These are phyloP conservation scores for Neodiprion lecontei DNA, from an alignment of 1,140 invertebrate species.

Conservation along the genomic window DNA sequence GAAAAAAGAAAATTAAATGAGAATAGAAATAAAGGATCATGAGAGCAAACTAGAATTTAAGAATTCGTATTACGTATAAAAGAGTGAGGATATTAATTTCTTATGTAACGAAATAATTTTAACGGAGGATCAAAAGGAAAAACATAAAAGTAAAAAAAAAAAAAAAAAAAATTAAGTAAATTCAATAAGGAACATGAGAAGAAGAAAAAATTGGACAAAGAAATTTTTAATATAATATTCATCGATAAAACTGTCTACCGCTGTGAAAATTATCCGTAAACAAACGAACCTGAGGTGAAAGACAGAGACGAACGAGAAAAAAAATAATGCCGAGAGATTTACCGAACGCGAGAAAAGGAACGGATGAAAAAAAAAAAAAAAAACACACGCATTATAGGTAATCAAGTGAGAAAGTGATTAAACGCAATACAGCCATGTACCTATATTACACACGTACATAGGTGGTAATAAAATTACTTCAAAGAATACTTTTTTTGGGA, in stretches of 20 bases:
- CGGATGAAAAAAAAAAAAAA: conserved; percentile 19
- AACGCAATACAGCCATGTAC: conserved; percentile 37
- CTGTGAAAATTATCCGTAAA: not conserved
- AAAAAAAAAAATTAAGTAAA: conserved; percentile 9
- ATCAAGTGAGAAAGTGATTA: conserved; percentile 39
- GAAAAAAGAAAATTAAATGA: not conserved
- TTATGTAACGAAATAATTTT: conserved; percentile 24
- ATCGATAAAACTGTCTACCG: conserved; percentile 1
- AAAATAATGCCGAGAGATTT: conserved; percentile 37
- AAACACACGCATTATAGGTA: conserved; percentile 11
- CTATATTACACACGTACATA: too few relatives aligned
- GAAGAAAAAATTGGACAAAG: not conserved
- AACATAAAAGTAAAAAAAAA: conserved; percentile 14
- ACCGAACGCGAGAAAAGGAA: conserved; percentile 12
- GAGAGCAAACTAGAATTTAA: not conserved
- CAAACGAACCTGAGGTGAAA: conserved; percentile 20
- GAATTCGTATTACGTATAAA: conserved; percentile 12
- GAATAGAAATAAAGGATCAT: conserved; percentile 2
- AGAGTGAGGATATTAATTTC: conserved; percentile 27
- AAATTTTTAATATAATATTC: conserved; percentile 26
- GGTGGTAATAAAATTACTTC: too few relatives aligned
- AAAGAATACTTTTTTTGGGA: too few relatives aligned
- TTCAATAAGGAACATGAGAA: conserved; percentile 15
- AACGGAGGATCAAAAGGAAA: conserved; percentile 14
- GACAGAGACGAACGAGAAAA: conserved; percentile 27